Conservation (phyloP, 1,140 invertebrate species). For the Apis florea region DNA sequence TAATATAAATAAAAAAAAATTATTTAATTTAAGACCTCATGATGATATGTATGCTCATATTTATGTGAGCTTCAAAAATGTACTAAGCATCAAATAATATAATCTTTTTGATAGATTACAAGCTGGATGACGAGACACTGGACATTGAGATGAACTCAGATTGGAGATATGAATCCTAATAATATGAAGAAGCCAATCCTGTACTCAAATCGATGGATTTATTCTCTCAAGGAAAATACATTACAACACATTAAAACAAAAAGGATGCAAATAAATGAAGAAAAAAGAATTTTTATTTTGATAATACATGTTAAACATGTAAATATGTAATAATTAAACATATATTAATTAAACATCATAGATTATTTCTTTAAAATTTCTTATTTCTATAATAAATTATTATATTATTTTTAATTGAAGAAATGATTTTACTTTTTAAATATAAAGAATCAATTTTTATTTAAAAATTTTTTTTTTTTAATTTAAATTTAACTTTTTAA, state of each 20-base stretch:
- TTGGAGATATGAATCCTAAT: conserved; percentile 47
- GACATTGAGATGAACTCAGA: conserved; percentile 73
- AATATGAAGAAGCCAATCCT: conserved; percentile 26
- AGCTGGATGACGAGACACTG: conserved; percentile 68
- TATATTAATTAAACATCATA: background rate
- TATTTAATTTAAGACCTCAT: conserved; percentile 33
- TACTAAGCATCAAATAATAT: conserved; percentile 60
- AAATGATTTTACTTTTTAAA: background rate
- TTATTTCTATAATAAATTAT: background rate
- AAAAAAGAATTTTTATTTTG: background rate
- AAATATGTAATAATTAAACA: background rate
- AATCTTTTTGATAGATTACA: conserved; percentile 74
- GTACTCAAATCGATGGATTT: conserved; percentile 23
- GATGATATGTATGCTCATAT: conserved; percentile 23
- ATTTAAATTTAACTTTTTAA: too few relatives aligned
- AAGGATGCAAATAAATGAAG: background rate
- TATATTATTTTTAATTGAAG: background rate
- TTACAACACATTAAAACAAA: background rate
- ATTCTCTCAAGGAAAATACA: conserved; percentile 14
- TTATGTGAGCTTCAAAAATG: background rate
- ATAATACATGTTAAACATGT: background rate
- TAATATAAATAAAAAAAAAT: conserved; percentile 19
- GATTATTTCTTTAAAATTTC: background rate
- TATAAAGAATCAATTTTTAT: background rate
- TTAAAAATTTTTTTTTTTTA: too few relatives aligned